These are phyloP conservation scores for Diarsia brunnea DNA, from an alignment of 2,888 invertebrate species.

Conservation along the genomic window DNA sequence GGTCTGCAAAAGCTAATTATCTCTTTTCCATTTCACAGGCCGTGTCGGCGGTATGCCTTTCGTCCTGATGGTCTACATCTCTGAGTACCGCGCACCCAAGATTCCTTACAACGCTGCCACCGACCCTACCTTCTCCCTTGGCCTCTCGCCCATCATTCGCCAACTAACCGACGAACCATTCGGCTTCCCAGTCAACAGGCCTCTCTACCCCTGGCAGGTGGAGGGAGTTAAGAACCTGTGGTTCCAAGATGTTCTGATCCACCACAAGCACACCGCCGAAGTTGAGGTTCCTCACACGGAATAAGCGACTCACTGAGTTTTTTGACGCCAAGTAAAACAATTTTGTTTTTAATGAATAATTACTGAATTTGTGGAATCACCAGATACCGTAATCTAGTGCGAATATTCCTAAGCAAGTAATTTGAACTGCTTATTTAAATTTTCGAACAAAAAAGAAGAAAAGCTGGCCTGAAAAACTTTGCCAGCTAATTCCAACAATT, in stretches of 20 bases:
- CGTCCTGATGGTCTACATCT: conserved; percentile 91
- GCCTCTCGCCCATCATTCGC: conserved; percentile 85
- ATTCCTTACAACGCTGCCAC: conserved; percentile 81
- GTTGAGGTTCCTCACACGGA: conserved; percentile 74
- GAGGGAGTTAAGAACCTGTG: conserved; percentile 85
- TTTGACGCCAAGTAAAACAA: conserved; percentile 23
- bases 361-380: background rate
- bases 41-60: conserved; percentile 91
- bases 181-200: conserved; percentile 91
- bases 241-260: conserved; percentile 88
- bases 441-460: background rate
- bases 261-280: conserved; percentile 87
- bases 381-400: background rate
- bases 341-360: background rate
- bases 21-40: conserved; percentile 70
- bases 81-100: conserved; percentile 86
- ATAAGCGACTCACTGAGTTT: conserved; percentile 40
- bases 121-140: conserved; percentile 88
- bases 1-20: background rate
- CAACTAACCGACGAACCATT: conserved; percentile 87
- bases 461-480: background rate
- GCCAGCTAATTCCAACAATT: background rate
- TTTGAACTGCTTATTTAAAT: background rate
- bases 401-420: background rate
- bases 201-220: conserved; percentile 81